These are phyloP conservation scores for Orthosia gracilis DNA, from an alignment of 2,888 invertebrate species.

Conservation along the genomic window DNA sequence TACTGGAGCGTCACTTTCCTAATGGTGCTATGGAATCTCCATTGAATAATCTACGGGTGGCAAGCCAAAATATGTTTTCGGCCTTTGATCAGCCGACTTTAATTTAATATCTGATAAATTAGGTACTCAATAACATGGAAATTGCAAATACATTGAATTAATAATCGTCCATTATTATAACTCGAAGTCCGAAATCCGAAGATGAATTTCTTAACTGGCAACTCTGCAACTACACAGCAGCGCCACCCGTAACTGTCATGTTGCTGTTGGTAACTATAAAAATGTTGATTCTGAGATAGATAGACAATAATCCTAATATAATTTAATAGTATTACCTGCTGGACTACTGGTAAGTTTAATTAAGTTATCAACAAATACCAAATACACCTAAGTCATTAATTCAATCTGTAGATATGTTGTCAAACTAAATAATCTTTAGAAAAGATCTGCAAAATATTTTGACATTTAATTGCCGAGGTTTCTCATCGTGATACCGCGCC, in stretches of 20 bases:
- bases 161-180: neutral
- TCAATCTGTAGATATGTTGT: too few species aligned
- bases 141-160: constrained; percentile 3
- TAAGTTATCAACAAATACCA: neutral
- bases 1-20: constrained; percentile 80
- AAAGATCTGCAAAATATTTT: too few species aligned
- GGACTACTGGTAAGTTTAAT: too few species aligned
- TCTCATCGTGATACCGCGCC: too few species aligned
- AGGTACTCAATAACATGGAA: neutral
- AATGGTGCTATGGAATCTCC: constrained; percentile 32
- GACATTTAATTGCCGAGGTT: too few species aligned
- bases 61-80: constrained; percentile 62
- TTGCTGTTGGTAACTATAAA: neutral
- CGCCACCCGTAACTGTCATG: neutral
- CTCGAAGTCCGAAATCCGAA: neutral
- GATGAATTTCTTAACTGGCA: constrained; percentile 17
- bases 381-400: constrained; percentile 1
- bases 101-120: constrained; percentile 36
- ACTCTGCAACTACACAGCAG: neutral
- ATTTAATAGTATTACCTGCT: neutral
- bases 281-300: constrained; percentile 1
- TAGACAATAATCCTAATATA: constrained; percentile 8
- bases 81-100: constrained; percentile 69
- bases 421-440: neutral
- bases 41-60: constrained; percentile 40